Evolutionary conservation across 2,113 vertebrate genomes (phyloP).

Genomic region (Sapayoa aenigma): DNA sequence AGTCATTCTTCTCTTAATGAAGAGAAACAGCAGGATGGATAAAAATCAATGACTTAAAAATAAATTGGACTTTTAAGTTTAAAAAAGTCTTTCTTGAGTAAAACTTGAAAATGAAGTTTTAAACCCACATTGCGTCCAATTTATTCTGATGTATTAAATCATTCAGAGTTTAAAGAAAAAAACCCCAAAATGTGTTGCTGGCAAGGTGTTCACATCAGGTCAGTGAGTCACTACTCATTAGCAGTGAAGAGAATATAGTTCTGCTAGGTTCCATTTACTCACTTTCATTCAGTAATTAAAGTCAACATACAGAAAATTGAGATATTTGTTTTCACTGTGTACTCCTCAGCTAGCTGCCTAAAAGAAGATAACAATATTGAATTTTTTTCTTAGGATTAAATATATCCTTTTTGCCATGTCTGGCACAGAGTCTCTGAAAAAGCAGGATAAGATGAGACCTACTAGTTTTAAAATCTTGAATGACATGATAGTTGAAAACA

Average conservation of each 20-base stretch:
- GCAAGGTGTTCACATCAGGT: not conserved
- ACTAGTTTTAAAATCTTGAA: not conserved
- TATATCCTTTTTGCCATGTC: not conserved
- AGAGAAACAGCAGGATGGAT: slow-evolving; percentile 44
- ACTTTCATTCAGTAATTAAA: not conserved
- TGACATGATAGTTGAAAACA: not conserved
- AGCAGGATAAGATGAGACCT: not conserved
- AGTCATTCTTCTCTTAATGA: slow-evolving; percentile 46
- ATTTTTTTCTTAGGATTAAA: not conserved
- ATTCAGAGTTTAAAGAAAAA: not conserved
- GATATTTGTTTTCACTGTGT: not conserved
- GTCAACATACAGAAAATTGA: not conserved
- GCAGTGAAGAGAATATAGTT: not conserved
- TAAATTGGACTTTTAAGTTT: slow-evolving; percentile 31
- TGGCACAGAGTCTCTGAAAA: not conserved
- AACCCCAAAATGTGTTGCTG: not conserved
- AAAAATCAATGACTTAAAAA: slow-evolving; percentile 43
- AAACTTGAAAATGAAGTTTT: slow-evolving; percentile 15
- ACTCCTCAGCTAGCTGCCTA: not conserved
- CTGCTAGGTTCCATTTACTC: not conserved
- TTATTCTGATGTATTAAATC: slow-evolving; percentile 12
- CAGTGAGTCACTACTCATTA: not conserved
- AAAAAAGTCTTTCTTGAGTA: not conserved
- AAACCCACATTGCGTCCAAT: not conserved
- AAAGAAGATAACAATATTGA: not conserved